Evolutionary conservation across 2,888 invertebrate species (phyloP).

Genomic region (Gandaritis pyraliata): DNA sequence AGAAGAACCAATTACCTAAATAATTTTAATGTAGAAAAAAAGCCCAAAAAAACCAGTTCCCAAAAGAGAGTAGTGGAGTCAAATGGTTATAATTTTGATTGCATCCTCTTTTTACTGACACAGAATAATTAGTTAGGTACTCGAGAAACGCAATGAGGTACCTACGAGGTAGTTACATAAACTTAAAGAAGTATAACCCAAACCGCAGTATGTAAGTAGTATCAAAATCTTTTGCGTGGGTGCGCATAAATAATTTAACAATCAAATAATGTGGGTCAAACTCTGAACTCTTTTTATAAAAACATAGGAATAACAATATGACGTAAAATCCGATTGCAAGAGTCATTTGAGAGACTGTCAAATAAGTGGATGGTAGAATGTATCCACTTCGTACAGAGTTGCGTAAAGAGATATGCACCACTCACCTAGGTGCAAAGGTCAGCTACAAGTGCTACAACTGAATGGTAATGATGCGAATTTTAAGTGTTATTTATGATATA

Average conservation of each 20-base stretch:
- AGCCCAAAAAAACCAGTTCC: too few species aligned
- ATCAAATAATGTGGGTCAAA: slow-evolving; percentile 31
- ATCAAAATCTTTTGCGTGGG: background rate
- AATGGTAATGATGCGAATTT: too few species aligned
- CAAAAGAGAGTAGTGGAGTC: too few species aligned
- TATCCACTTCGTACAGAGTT: background rate
- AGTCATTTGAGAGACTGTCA: slow-evolving; percentile 32
- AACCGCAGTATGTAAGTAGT: background rate
- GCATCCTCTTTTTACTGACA: too few species aligned
- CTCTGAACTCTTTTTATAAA: slow-evolving; percentile 37
- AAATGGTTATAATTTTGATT: too few species aligned
- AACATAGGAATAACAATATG: slow-evolving; percentile 37
- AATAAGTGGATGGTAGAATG: slow-evolving; percentile 3
- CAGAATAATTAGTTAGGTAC: too few species aligned
- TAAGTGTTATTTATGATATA: too few species aligned
- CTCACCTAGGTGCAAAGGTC: background rate
- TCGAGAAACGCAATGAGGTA: too few species aligned
- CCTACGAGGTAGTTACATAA: too few species aligned
- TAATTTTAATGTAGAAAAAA: too few species aligned
- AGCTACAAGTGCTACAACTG: background rate
- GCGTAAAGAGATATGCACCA: slow-evolving; percentile 1
- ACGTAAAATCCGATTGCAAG: slow-evolving; percentile 37
- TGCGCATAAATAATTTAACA: background rate
- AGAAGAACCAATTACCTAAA: too few species aligned
- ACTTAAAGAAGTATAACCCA: too few species aligned